These are phyloP conservation scores for Loris lydekkerianus DNA, from an alignment of 2,797 vertebrate species.

Conservation along the genomic window DNA sequence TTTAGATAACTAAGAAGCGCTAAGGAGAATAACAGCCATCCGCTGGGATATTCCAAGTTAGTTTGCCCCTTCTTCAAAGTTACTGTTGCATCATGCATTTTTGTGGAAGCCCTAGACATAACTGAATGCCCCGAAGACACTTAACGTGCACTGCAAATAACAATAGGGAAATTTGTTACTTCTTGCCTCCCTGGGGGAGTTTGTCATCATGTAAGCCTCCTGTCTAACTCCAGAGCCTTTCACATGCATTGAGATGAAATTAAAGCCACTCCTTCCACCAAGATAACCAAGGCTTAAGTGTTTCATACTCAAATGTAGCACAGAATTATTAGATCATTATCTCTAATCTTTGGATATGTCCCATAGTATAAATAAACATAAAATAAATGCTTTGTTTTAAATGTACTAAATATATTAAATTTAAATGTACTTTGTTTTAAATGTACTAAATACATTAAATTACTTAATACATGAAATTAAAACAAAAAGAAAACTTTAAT, in stretches of 20 bases:
- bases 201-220: background rate
- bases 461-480: background rate
- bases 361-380: background rate
- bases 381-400: background rate
- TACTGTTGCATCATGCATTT: background rate
- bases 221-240: background rate
- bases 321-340: background rate
- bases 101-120: background rate
- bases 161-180: background rate
- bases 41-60: background rate
- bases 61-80: background rate
- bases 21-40: background rate
- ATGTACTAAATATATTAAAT: background rate
- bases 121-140: background rate
- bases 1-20: too few species aligned
- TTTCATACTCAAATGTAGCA: background rate
- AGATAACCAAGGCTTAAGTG: background rate
- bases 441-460: too few species aligned
- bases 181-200: background rate
- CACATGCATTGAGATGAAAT: background rate
- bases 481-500: conserved; percentile 19
- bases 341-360: background rate
- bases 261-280: background rate
- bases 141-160: background rate
- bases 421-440: too few species aligned